Evolutionary conservation across 1,140 invertebrate genomes (phyloP).

Genomic region (Paralvinella palmiformis): DNA sequence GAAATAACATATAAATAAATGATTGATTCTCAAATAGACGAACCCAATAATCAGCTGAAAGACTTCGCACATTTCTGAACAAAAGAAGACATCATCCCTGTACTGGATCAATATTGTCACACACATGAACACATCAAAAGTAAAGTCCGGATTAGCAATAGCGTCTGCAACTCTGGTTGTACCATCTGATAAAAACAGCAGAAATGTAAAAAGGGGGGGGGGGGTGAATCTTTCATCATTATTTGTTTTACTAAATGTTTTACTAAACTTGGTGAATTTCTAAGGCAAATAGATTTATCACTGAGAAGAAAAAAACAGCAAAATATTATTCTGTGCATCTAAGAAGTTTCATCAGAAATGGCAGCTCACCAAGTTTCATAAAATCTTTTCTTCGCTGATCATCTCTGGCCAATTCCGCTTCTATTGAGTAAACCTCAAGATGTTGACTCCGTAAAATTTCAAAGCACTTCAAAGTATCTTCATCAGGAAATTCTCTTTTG

Average conservation of each 20-base stretch:
- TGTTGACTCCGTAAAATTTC: slow-evolving; percentile 47
- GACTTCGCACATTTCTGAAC: slow-evolving; percentile 34
- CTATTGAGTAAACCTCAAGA: slow-evolving; percentile 39
- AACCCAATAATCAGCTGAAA: slow-evolving; percentile 37
- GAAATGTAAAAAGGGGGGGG: too few species aligned
- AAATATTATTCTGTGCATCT: neutral
- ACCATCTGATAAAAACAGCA: slow-evolving; percentile 28
- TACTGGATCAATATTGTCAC: slow-evolving; percentile 36
- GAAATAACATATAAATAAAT: neutral
- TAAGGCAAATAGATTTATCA: too few species aligned
- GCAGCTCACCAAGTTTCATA: slow-evolving; percentile 31
- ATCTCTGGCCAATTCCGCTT: slow-evolving; percentile 34
- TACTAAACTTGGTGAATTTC: too few species aligned
- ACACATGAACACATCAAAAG: slow-evolving; percentile 48
- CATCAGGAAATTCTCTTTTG: slow-evolving; percentile 42
- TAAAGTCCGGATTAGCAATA: slow-evolving; percentile 27
- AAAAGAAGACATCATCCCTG: slow-evolving; percentile 31
- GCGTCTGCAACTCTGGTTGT: slow-evolving; percentile 26
- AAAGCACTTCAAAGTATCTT: slow-evolving; percentile 42
- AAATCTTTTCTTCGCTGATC: slow-evolving; percentile 39
- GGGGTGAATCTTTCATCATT: too few species aligned
- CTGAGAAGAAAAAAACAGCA: too few species aligned
- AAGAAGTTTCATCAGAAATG: neutral
- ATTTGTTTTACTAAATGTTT: too few species aligned
- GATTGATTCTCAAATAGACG: slow-evolving; percentile 4